Percentiles rank a stretch among this genome's conserved stretches.
Conservation (phyloP, 1,140 invertebrate genomes). For the Drosophila melanica region DNA sequence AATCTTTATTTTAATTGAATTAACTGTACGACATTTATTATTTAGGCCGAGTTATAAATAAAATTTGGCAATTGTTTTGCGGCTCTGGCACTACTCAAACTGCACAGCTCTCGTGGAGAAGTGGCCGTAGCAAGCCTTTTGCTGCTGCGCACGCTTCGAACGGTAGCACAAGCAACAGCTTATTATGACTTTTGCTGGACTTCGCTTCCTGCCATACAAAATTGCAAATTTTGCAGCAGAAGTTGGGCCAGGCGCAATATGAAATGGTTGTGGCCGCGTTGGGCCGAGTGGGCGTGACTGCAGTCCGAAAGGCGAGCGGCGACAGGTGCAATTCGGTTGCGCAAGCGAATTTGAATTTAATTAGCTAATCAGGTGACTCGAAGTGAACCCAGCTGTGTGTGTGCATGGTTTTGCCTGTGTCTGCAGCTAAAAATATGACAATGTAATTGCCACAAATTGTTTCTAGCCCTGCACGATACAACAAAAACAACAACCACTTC, state of each 20-base stretch:
- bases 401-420: conserved; percentile 23
- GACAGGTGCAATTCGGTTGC: conserved; percentile 54
- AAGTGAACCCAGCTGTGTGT: neutral
- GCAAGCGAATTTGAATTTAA: conserved; percentile 58
- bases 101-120: no score
- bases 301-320: conserved; percentile 19
- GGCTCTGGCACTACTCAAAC: no score
- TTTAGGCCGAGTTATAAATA: no score
- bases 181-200: conserved; percentile 29
- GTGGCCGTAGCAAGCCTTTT: conserved; percentile 18
- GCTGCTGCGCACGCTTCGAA: conserved; percentile 33
- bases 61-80: no score
- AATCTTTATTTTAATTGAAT: no score
- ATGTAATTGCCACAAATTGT: conserved; percentile 69
- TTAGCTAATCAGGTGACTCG: conserved; percentile 43
- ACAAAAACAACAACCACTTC: conserved; percentile 18
- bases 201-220: conserved; percentile 34
- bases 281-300: conserved; percentile 30
- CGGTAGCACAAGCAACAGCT: neutral
- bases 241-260: neutral
- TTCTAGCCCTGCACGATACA: conserved; percentile 49
- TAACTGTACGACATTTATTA: no score
- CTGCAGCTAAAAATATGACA: conserved; percentile 48
- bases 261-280: neutral
- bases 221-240: conserved; percentile 50